Conservation (phyloP, 2,888 invertebrate genomes). For the Leuctra nigra region DNA sequence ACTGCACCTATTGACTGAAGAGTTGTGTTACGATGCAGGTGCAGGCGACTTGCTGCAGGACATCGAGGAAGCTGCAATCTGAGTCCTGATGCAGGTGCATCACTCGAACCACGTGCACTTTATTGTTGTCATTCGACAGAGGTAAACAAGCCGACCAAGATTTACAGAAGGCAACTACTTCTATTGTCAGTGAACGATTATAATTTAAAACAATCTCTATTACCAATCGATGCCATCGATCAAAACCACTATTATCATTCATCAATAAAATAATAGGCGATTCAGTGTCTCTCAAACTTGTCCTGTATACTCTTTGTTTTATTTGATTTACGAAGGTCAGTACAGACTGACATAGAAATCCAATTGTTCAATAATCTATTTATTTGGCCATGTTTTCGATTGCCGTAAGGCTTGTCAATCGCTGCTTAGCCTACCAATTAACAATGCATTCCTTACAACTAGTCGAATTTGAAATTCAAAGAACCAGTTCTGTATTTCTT, state of each 20-base stretch:
- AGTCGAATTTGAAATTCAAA: slow-evolving; percentile 1
- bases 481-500: not conserved
- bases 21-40: too few species aligned
- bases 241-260: slow-evolving; percentile 1
- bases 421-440: not conserved
- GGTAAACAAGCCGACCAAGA: too few species aligned
- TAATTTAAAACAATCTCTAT: slow-evolving; percentile 5
- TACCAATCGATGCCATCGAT: not conserved
- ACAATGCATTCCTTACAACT: not conserved
- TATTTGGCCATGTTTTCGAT: not conserved
- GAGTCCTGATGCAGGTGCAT: too few species aligned
- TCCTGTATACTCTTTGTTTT: not conserved
- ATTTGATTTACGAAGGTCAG: slow-evolving; percentile 1
- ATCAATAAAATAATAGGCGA: slow-evolving; percentile 3
- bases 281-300: slow-evolving; percentile 1
- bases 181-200: not conserved
- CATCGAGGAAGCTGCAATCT: too few species aligned
- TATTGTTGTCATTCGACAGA: too few species aligned
- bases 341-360: slow-evolving; percentile 6
- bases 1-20: too few species aligned
- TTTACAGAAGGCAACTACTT: too few species aligned
- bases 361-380: slow-evolving; percentile 8
- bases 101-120: too few species aligned
- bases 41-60: too few species aligned
- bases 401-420: not conserved